Base-by-base conservation (phyloP, 2,888 invertebrate genomes). In the Artemia sinica region DNA sequence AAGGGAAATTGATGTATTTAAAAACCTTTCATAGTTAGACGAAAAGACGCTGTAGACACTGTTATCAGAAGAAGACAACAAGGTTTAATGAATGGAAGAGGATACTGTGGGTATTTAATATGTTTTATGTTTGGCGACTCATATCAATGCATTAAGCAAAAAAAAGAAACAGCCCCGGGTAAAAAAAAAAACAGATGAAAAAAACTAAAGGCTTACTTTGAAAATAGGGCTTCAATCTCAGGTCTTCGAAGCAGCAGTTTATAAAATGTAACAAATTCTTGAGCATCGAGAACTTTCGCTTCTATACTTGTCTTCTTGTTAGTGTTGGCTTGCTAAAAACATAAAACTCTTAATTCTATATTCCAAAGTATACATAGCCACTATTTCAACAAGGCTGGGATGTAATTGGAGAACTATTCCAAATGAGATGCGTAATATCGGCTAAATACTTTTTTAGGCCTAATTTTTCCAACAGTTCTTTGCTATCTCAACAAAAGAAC, bases 181-280 rank as follows among this genome's bases (percentile, higher is more conserved):
- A 28, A 65, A 65, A 58, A n/a, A 58, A 58, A 58, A 58, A 58
- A 14, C 58, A 4, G 3, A 58, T 3, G 58, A 3, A 41, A 41
- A 48, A 66, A 66, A n/a, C 28, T n/a, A n/a, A 49, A 50, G 8
- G 72, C 76, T 73, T 74, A 81, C 80, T 74, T 77, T 66, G 77
- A 72, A 72, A 80, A 80, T 6, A 83, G 74, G 66, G 78, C 76
- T 70, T 80, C 79, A 12, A 83, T 74, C 74, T 83, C 83, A 11
- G 80, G 80, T 69, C 83, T 75, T 67, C 79, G 77, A 49, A 81
- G 79, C 14, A 84, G 76, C 48, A 76, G 73, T 69, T 80, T 77
- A 75, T 82, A 83, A 73, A 84, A 81, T 49, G 76, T 73, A 14
- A 83, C 78, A 75, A 84, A 84, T 74, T 84, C 83, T 12, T 81